Percentiles rank a stretch among this genome's conserved stretches.
phyloP scores from a whole-genome alignment of 2,113 vertebrate genomes.

The Trogon melanurus region DNA sequence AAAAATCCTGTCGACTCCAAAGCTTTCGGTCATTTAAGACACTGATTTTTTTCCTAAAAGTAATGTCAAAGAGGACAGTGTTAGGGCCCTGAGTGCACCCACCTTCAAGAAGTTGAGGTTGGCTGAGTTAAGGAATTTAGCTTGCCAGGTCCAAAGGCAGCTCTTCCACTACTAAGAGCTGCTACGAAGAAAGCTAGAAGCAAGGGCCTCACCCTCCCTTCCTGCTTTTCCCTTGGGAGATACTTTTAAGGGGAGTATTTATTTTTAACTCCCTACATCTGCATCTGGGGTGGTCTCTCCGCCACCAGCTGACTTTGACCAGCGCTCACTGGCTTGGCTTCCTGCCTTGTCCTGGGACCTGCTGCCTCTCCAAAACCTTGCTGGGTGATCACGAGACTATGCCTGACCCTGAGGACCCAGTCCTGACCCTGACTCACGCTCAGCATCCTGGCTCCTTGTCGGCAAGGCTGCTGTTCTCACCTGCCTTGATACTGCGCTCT shows the following conservation, averaged over 20 bases:
- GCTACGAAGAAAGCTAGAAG: not conserved
- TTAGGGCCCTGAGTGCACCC: not conserved
- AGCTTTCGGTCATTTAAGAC: not conserved
- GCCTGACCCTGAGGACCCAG: accelerated
- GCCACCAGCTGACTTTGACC: not conserved
- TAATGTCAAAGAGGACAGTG: not conserved
- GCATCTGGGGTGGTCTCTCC: not conserved
- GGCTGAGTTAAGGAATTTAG: not conserved
- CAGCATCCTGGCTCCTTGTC: not conserved
- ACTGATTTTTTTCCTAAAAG: not conserved
- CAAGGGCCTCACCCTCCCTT: not conserved
- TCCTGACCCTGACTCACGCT: not conserved
- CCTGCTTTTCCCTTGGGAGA: not conserved
- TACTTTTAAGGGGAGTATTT: not conserved
- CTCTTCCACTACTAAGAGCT: not conserved
- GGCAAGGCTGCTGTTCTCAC: not conserved
- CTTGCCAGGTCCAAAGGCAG: not conserved
- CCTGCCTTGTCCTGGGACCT: not conserved
- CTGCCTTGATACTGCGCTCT: accelerated
- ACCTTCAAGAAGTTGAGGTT: not conserved
- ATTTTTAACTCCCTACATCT: not conserved
- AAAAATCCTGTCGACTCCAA: not conserved
- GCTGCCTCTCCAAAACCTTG: not conserved
- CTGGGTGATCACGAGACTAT: not conserved
- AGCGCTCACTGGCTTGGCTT: accelerated